Conservation (phyloP, 2,888 invertebrate genomes). For the Eupithecia insigniata region DNA sequence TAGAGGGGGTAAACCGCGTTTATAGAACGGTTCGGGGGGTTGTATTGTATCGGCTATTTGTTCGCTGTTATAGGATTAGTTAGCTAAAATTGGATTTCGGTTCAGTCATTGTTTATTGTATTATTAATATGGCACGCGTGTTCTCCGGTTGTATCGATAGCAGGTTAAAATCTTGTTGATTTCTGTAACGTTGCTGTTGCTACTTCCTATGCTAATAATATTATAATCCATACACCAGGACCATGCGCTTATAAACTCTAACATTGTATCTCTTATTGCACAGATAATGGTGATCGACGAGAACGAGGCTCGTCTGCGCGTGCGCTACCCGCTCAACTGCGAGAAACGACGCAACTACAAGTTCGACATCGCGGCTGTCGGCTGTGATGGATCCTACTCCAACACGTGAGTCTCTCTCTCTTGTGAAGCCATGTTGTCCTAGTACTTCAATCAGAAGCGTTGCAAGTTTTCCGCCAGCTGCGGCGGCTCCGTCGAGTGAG, state of each 20-base stretch:
- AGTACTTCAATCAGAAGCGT: not conserved
- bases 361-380: slow-evolving; percentile 97
- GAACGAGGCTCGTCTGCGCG: slow-evolving; percentile 91
- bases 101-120: slow-evolving; percentile 15
- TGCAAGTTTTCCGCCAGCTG: too few relatives aligned
- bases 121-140: slow-evolving; percentile 9
- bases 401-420: slow-evolving; percentile 86
- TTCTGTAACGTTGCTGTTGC: not conserved
- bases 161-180: not conserved
- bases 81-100: slow-evolving; percentile 32
- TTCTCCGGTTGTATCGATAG: not conserved
- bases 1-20: not conserved
- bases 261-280: not conserved
- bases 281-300: slow-evolving; percentile 90
- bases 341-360: slow-evolving; percentile 97
- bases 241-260: too few relatives aligned
- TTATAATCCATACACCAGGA: too few relatives aligned
- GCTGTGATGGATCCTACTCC: slow-evolving; percentile 94
- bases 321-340: slow-evolving; percentile 94
- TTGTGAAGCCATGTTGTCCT: not conserved
- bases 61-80: slow-evolving; percentile 38
- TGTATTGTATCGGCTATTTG: slow-evolving; percentile 36
- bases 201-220: too few relatives aligned
- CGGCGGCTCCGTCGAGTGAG: too few relatives aligned
- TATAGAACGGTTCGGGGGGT: slow-evolving; percentile 12